Conservation (phyloP, 2,113 vertebrate species). For the Thalassarche chlororhynchos region DNA sequence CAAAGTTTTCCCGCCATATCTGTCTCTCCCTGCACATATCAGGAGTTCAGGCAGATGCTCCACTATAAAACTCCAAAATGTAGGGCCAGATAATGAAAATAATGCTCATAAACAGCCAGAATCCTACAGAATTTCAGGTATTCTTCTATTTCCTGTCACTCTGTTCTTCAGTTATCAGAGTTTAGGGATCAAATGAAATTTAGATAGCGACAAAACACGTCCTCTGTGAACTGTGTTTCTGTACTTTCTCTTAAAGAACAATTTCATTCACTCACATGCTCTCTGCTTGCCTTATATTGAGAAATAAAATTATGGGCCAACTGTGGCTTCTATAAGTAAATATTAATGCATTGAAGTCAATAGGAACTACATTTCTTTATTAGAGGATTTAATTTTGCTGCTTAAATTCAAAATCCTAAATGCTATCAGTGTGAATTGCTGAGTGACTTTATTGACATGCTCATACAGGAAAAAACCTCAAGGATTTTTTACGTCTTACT, state of each 20-base stretch:
- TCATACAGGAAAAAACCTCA: not conserved
- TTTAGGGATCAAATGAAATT: not conserved
- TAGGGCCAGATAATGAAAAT: not conserved
- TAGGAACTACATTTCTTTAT: not conserved
- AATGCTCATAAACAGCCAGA: not conserved
- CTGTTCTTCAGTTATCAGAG: not conserved
- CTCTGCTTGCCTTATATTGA: not conserved
- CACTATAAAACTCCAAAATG: not conserved
- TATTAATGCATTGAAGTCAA: not conserved
- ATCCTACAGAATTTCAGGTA: not conserved
- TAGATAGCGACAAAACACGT: not conserved
- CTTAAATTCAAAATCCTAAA: not conserved
- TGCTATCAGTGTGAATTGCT: not conserved
- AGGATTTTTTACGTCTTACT: not conserved
- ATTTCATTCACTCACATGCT: fast-evolving
- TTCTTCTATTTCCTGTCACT: not conserved
- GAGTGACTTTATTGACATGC: not conserved
- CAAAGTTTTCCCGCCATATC: not conserved
- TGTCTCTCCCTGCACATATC: not conserved
- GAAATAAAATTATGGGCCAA: not conserved
- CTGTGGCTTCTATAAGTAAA: not conserved
- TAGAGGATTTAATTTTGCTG: not conserved
- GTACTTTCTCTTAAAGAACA: not conserved
- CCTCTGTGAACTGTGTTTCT: not conserved
- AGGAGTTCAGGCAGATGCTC: not conserved